phyloP scores from a whole-genome alignment of 2,797 vertebrate genomes.

The Eleutherodactylus coqui region DNA sequence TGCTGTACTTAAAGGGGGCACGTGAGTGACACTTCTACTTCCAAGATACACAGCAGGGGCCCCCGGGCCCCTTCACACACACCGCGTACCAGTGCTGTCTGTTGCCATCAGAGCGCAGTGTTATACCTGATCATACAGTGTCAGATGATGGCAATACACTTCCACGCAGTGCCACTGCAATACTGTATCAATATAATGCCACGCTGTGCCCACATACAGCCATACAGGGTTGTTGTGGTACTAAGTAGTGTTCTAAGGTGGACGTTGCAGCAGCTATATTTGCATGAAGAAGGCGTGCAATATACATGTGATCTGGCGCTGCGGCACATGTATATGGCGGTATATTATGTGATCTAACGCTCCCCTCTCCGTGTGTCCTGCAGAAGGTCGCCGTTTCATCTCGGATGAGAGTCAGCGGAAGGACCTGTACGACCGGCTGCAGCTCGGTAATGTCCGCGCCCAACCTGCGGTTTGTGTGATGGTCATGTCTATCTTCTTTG shows the following conservation, averaged over 20 bases:
- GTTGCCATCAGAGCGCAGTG: too few relatives aligned
- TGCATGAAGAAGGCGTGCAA: too few relatives aligned
- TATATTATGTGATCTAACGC: neutral
- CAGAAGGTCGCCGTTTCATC: conserved; percentile 91
- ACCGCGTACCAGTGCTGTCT: neutral
- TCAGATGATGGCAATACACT: neutral
- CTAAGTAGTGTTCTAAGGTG: too few relatives aligned
- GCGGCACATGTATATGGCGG: too few relatives aligned
- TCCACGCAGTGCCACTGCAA: neutral
- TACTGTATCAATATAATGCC: neutral
- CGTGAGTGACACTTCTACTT: conserved; percentile 78
- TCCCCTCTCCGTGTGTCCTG: conserved; percentile 39
- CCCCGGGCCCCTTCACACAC: neutral
- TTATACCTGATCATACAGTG: too few relatives aligned
- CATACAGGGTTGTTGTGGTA: too few relatives aligned
- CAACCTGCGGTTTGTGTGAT: too few relatives aligned
- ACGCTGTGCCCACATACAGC: neutral
- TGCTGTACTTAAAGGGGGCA: conserved; percentile 96
- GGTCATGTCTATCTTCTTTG: too few relatives aligned
- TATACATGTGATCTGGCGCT: too few relatives aligned
- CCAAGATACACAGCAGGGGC: too few relatives aligned
- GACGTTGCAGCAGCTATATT: too few relatives aligned
- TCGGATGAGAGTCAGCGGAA: conserved; percentile 83
- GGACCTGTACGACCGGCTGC: conserved; percentile 80
- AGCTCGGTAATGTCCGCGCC: conserved; percentile 78